These are phyloP conservation scores for Fragum fragum DNA, from an alignment of 2,888 invertebrate genomes.

Conservation along the genomic window DNA sequence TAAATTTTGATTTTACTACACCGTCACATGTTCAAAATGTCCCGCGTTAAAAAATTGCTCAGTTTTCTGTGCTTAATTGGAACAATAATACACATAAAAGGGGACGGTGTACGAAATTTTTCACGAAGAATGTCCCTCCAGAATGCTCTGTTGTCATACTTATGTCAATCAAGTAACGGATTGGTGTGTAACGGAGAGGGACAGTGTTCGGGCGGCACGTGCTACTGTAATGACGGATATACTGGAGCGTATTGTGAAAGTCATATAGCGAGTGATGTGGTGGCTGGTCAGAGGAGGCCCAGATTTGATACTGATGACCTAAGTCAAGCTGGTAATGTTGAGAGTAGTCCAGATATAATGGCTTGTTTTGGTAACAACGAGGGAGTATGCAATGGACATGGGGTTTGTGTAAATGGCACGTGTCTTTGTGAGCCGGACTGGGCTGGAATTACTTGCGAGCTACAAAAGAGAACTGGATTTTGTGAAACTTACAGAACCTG, in stretches of 20 bases:
- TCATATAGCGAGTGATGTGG: neutral
- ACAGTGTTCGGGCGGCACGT: conserved; percentile 27
- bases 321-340: neutral
- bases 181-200: conserved; percentile 44
- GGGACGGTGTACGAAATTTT: neutral
- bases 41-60: neutral
- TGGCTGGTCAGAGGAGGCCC: neutral
- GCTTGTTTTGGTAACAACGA: conserved; percentile 36
- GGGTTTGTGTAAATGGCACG: conserved; percentile 34
- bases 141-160: conserved; percentile 40
- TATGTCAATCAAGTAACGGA: conserved; percentile 42
- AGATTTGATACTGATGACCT: neutral
- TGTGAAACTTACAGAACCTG: conserved; percentile 50
- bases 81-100: neutral
- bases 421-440: conserved; percentile 46
- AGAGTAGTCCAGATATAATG: conserved; percentile 2
- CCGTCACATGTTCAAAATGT: neutral
- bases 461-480: conserved; percentile 36
- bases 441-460: conserved; percentile 46
- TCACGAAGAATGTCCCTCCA: conserved; percentile 11
- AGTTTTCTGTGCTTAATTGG: neutral
- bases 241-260: neutral
- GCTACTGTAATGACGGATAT: conserved; percentile 18
- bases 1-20: neutral
- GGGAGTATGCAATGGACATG: conserved; percentile 47